Evolutionary conservation across 2,113 vertebrate genomes (phyloP), one percentile per base, ranked within the genome.

Genomic region (Sander lucioperca): DNA sequence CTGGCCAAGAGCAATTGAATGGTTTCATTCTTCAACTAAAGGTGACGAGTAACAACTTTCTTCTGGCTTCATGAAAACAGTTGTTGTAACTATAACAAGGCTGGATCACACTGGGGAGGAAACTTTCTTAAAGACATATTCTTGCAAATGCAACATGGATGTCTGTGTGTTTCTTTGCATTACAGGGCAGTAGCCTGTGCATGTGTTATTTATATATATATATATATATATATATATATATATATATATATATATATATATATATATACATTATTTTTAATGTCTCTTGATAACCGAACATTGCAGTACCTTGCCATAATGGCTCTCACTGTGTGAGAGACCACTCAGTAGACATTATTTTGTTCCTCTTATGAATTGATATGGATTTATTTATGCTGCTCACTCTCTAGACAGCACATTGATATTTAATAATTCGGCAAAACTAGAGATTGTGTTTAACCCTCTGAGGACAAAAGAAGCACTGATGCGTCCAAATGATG

Each of bases 11-110:
- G 21, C 23, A 25, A 36, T 11, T 19, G 8, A 63, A 39, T 64
- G 65, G 58, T 77, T 77, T 71, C 27, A 83, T 65, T 57, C 39
- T 50, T 64, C 27, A 61, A 14, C 57, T 27, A 47, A 65, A 63
- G 45, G 54, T 74, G 71, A 45, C 18, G 21, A 57, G 50, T 48
- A 70, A 77, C 39, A 53, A 53, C 30, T 77, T 73, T 66, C 53
- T 57, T 36, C 43, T 72, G 45, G 51, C 30, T 51, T 43, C n/a
- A 33, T 30, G 53, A 59, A 71, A 45, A 48, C 57, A 54, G 43
- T 57, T 59, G 48, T 39, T 59, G 48, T 39, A 56, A 23, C 30
- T 56, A 43, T 15, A 70, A 56, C 68, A 56, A 14, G 25, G 21
- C 39, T 50, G 9, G 39, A 43, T 8, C 39, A 65, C 59, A 58